Percentiles rank a stretch among this genome's conserved stretches.
These are phyloP conservation scores for Hormaphis cornu DNA, from an alignment of 1,140 invertebrate genomes.

Conservation along the genomic window DNA sequence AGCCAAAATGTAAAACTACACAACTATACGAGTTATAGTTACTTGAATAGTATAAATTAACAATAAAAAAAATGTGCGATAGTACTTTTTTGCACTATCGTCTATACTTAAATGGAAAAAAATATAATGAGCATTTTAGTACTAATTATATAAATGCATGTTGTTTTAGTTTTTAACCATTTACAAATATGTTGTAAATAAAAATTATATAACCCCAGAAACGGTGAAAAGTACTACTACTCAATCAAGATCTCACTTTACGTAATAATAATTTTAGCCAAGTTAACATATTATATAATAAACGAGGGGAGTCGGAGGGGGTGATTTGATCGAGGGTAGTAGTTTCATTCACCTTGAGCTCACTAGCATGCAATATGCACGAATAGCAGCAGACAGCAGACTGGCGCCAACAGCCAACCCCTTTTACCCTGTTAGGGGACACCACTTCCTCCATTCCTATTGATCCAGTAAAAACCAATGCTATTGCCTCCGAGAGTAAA, in stretches of 20 bases:
- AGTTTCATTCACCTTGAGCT: conserved; percentile 26
- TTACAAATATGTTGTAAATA: too few species aligned
- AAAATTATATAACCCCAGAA: not conserved
- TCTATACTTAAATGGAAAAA: too few species aligned
- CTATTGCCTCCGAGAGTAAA: conserved; percentile 4
- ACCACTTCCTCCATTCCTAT: conserved; percentile 29
- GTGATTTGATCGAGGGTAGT: conserved; percentile 16
- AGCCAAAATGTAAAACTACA: too few species aligned
- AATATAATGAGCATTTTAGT: too few species aligned
- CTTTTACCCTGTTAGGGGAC: conserved; percentile 31
- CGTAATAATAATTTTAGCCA: conserved; percentile 3
- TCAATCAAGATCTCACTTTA: not conserved
- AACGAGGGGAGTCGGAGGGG: not conserved
- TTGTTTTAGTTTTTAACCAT: too few species aligned
- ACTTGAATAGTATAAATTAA: too few species aligned
- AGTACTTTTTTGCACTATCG: too few species aligned
- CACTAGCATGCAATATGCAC: conserved; percentile 20
- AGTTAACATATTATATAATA: conserved; percentile 4
- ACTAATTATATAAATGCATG: not conserved
- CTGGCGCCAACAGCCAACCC: conserved; percentile 29
- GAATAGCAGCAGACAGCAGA: conserved; percentile 25
- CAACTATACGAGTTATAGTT: too few species aligned
- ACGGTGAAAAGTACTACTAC: not conserved
- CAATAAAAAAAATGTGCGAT: too few species aligned
- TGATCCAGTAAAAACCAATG: conserved; percentile 32